phyloP scores from a whole-genome alignment of 2,797 vertebrate genomes.

The Spinibarbus caldwelli region DNA sequence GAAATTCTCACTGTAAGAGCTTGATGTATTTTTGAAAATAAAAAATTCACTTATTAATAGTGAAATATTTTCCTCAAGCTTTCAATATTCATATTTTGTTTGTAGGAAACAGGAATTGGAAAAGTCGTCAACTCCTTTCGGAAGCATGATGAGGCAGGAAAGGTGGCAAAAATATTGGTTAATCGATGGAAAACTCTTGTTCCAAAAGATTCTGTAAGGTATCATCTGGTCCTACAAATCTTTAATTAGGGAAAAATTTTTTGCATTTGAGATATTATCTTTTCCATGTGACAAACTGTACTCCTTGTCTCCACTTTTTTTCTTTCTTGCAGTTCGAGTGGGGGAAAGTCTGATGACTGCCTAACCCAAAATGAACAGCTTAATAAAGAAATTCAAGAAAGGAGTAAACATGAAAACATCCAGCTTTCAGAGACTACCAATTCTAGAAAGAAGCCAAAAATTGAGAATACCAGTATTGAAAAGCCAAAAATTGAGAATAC shows the following conservation, averaged over 20 bases:
- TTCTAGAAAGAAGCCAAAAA: conserved; percentile 48
- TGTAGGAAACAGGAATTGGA: conserved; percentile 86
- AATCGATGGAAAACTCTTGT: conserved; percentile 81
- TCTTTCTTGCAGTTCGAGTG: conserved; percentile 24
- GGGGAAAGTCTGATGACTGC: neutral
- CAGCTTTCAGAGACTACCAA: conserved; percentile 36
- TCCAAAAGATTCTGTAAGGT: conserved; percentile 76
- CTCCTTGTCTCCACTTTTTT: no score
- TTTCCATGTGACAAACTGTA: no score
- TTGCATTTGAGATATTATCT: neutral
- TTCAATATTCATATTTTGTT: neutral
- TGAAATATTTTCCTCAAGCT: neutral
- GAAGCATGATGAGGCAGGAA: conserved; percentile 79
- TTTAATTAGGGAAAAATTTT: neutral
- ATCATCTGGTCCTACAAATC: conserved; percentile 21
- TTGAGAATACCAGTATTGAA: no score
- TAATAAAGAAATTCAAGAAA: conserved; percentile 15
- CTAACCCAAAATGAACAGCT: conserved; percentile 29
- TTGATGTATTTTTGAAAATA: neutral
- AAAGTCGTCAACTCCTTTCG: conserved; percentile 84
- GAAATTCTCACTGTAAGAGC: conserved; percentile 85
- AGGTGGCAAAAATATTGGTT: conserved; percentile 80
- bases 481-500: no score
- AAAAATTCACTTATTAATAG: neutral
- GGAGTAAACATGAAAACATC: conserved; percentile 59